Evolutionary conservation across 2,888 invertebrate genomes (phyloP), one percentile per base, ranked within the genome.

Genomic region (Stenolophus ochropezus): DNA sequence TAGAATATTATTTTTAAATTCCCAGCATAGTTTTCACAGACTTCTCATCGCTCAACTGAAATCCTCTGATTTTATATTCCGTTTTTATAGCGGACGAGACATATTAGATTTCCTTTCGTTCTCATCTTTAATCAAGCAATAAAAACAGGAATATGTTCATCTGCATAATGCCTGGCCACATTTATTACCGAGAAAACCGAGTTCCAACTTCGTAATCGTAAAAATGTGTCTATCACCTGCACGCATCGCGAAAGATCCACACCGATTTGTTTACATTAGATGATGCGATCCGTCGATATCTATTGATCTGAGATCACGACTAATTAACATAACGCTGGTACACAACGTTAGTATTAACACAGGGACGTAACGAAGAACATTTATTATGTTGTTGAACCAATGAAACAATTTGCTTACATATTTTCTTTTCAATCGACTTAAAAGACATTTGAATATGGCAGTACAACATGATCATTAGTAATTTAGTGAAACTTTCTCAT

Each of bases 41-140:
- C 8, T 42, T 42, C 33, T 42, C 33, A 42, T 42, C 33, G 33
- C 33, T 11, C 5, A 51, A 51, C 51, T 14, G 14, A 14, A 53
- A 53, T 53, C 16, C 51, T 53, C 18, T 53, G 51, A 53, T 53
- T 18, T 18, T 6, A 16, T 53, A 53, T 53, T 53, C 51, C 18
- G 14, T 53, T 53, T 53, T 53, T 53, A 53, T 53, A 18, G 51
- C 14, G 51, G 16, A 53, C 14, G 18, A 53, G 16, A 53, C 51
- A 53, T 42, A 42, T 53, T 53, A 53, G 14, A 53, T 53, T 53
- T 53, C 51, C 51, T 53, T 42, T 42, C 33, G 8, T 42, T 42
- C 33, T 42, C 11, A 11, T 42, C 33, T 42, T 42, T 42, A 42
- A 42, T 42, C 33, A 42, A 42, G 33, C 11, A 42, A 42, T 42